These are phyloP conservation scores for Tillus elongatus DNA, from an alignment of 2,888 invertebrate genomes.

Conservation along the genomic window DNA sequence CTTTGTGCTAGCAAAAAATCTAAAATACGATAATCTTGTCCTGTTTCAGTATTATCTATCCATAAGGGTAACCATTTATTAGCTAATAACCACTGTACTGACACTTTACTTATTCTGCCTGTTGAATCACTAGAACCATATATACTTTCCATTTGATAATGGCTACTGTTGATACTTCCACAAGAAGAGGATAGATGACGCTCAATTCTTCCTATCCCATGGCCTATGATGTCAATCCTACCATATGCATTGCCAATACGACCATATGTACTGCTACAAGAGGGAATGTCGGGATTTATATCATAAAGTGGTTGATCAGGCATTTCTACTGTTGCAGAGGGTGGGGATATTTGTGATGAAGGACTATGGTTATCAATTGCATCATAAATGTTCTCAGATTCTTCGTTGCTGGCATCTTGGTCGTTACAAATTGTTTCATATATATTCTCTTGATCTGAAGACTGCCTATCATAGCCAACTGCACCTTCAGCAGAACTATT, in stretches of 20 bases:
- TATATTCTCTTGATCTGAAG: constrained; percentile 44
- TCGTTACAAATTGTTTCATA: constrained; percentile 43
- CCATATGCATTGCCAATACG: constrained; percentile 43
- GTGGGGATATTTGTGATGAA: constrained; percentile 14
- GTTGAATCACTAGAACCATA: constrained; percentile 37
- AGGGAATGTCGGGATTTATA: constrained; percentile 26
- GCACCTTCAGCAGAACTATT: constrained; percentile 50
- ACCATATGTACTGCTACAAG: constrained; percentile 35
- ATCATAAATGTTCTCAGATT: constrained; percentile 46
- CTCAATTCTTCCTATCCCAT: constrained; percentile 47
- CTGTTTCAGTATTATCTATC: constrained; percentile 49
- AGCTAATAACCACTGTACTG: constrained; percentile 56
- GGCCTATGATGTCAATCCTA: constrained; percentile 48
- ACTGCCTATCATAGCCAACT: constrained; percentile 40
- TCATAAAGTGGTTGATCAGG: constrained; percentile 25
- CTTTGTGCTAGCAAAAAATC: constrained; percentile 36
- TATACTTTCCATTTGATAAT: constrained; percentile 41
- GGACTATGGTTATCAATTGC: constrained; percentile 42
- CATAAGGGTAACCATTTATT: constrained; percentile 58
- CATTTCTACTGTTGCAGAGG: constrained; percentile 25
- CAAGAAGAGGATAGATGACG: constrained; percentile 58
- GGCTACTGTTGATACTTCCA: constrained; percentile 46
- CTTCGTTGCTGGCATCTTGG: constrained; percentile 36
- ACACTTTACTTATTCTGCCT: constrained; percentile 51
- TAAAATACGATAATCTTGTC: constrained; percentile 38